phyloP scores from a whole-genome alignment of 1,140 invertebrate genomes.

The Apis florea region DNA sequence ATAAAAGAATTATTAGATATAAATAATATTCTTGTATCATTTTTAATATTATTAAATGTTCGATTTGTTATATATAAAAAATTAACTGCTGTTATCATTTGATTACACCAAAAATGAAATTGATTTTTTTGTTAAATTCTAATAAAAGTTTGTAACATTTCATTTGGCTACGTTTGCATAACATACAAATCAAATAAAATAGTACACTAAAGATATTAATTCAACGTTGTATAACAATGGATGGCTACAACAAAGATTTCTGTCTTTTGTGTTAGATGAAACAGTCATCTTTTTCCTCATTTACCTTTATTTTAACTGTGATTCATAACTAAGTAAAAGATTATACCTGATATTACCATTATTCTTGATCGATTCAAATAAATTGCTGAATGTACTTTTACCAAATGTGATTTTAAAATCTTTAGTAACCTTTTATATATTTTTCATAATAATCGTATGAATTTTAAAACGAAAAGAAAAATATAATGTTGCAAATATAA shows the following conservation, averaged over 20 bases:
- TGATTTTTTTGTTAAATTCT: too few species aligned
- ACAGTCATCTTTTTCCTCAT: conserved; percentile 2
- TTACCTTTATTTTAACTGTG: not conserved
- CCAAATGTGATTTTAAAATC: too few species aligned
- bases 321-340: not conserved
- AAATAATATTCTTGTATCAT: too few species aligned
- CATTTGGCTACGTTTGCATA: not conserved
- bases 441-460: not conserved
- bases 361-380: not conserved
- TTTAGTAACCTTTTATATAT: too few species aligned
- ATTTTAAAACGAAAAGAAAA: too few species aligned
- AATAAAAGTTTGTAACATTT: conserved; percentile 8
- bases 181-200: not conserved
- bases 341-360: not conserved
- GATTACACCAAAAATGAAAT: too few species aligned
- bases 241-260: conserved; percentile 5
- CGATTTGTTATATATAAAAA: too few species aligned
- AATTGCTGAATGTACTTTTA: not conserved
- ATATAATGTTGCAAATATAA: too few species aligned
- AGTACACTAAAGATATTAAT: conserved; percentile 16
- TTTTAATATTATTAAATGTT: too few species aligned
- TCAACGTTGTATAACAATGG: conserved; percentile 2
- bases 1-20: too few species aligned
- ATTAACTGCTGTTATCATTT: too few species aligned
- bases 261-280: conserved; percentile 14